These are phyloP conservation scores for Tetheella fluctuosa DNA, from an alignment of 2,888 invertebrate species.

Conservation along the genomic window DNA sequence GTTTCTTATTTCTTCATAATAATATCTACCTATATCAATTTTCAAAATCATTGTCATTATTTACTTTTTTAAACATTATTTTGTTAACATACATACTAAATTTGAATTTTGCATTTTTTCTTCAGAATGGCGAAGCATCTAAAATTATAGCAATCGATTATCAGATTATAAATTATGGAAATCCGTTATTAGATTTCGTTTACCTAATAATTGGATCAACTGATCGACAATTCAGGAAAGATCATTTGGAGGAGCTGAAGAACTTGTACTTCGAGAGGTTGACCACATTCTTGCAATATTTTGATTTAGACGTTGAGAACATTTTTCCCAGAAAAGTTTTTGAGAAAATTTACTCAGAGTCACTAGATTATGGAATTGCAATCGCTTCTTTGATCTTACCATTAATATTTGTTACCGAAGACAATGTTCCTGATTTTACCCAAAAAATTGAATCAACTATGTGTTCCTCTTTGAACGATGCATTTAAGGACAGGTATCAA, in stretches of 20 bases:
- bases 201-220: background rate
- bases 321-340: background rate
- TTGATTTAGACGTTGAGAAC: background rate
- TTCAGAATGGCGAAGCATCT: constrained; percentile 1
- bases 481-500: background rate
- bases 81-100: background rate
- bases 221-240: background rate
- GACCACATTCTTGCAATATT: background rate
- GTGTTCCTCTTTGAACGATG: background rate
- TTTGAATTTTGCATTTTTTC: background rate
- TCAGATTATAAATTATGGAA: background rate
- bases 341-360: background rate
- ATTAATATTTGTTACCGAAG: background rate
- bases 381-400: background rate
- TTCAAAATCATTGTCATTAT: too few relatives aligned
- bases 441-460: background rate
- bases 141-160: constrained; percentile 8
- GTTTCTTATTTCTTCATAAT: too few relatives aligned
- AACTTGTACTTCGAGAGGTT: background rate
- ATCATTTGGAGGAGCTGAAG: constrained; percentile 4
- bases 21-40: too few relatives aligned
- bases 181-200: background rate
- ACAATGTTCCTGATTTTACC: background rate
- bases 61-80: too few relatives aligned
- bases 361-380: background rate